A percentile compares a stretch with the other conserved stretches of the same genome.
Conservation (phyloP, 2,888 invertebrate species). For the Pristionchus arcanus region DNA sequence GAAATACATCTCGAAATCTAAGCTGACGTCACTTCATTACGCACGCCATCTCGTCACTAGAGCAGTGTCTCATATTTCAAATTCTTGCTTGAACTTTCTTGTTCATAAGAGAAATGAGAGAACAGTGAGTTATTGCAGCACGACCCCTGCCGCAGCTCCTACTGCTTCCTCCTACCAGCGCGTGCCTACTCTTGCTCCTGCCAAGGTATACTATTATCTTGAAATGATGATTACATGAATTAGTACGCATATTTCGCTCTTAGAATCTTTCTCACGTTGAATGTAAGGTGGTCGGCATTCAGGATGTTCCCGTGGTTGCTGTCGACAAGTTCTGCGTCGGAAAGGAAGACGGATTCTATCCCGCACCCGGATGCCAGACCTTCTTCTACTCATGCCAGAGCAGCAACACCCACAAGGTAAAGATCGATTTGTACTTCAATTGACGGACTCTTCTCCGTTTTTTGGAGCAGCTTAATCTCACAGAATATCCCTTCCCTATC, state of each 20-base stretch:
- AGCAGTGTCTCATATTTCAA: no score
- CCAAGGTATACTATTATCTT: not conserved
- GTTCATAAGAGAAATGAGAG: no score
- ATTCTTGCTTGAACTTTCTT: no score
- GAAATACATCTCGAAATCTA: no score
- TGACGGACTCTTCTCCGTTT: no score
- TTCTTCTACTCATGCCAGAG: slow-evolving; percentile 54
- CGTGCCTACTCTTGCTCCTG: not conserved
- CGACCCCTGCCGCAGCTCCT: not conserved
- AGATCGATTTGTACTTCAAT: no score
- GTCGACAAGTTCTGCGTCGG: slow-evolving; percentile 48
- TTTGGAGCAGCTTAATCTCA: no score
- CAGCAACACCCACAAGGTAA: slow-evolving; percentile 5
- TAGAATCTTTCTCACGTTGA: no score
- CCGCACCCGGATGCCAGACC: slow-evolving; percentile 18
- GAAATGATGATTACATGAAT: no score
- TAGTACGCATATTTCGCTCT: no score
- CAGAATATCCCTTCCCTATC: not conserved
- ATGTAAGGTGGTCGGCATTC: not conserved
- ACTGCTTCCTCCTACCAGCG: not conserved
- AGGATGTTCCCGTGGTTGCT: not conserved
- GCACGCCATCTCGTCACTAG: no score
- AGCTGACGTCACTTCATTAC: no score
- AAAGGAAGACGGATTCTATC: slow-evolving; percentile 53
- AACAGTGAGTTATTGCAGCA: not conserved